These are phyloP conservation scores for Nycteola revayana DNA, from an alignment of 2,888 invertebrate species.

Conservation along the genomic window DNA sequence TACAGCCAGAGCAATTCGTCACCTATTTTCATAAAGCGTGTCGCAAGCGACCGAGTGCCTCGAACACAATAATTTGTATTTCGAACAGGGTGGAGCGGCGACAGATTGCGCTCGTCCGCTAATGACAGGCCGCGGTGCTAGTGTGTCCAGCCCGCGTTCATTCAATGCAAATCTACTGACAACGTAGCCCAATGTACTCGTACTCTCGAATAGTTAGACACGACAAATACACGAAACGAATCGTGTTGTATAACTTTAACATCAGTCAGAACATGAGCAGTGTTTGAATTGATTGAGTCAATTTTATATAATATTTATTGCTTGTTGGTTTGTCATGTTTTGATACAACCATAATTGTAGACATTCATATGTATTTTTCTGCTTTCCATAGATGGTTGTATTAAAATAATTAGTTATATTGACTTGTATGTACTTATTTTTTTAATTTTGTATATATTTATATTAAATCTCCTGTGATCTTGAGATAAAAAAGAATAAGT, in stretches of 20 bases:
- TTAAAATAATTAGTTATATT: too few species aligned
- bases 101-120: conserved; percentile 66
- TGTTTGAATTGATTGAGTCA: conserved; percentile 29
- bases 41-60: conserved; percentile 49
- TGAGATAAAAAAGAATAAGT: too few species aligned
- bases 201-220: conserved; percentile 56
- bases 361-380: too few species aligned
- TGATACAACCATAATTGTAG: conserved; percentile 5
- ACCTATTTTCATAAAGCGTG: conserved; percentile 50
- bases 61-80: conserved; percentile 73
- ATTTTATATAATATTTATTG: conserved; percentile 29
- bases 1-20: conserved; percentile 46
- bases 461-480: too few species aligned
- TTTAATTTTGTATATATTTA: too few species aligned
- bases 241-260: conserved; percentile 29
- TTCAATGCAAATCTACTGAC: conserved; percentile 72
- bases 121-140: conserved; percentile 74
- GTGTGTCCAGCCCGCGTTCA: conserved; percentile 75
- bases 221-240: conserved; percentile 38
- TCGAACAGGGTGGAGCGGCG: conserved; percentile 62
- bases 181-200: conserved; percentile 12
- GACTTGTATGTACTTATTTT: too few species aligned
- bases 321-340: conserved; percentile 17
- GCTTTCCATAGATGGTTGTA: too few species aligned
- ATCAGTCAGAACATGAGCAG: conserved; percentile 17